phyloP scores from a whole-genome alignment of 1,140 invertebrate species.

The Leptinotarsa defecta region DNA sequence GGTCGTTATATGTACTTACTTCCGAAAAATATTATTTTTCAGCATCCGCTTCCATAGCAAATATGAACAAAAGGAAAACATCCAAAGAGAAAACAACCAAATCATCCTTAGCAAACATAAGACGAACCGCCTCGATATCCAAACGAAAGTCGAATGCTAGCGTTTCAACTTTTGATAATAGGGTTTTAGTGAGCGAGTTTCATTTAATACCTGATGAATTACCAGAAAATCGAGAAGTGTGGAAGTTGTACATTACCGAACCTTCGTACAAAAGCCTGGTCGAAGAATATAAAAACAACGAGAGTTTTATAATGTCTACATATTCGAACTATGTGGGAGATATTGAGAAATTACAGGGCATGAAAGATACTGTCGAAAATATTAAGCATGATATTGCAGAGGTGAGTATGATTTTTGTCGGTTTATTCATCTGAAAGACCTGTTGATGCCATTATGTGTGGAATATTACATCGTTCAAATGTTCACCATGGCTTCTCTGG shows the following conservation, averaged over 20 bases:
- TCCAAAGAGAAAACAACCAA: background rate
- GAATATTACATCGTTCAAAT: too few relatives aligned
- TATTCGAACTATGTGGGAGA: slow-evolving; percentile 28
- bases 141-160: slow-evolving; percentile 5
- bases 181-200: background rate
- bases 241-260: slow-evolving; percentile 23
- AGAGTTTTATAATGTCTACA: slow-evolving; percentile 20
- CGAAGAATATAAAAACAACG: slow-evolving; percentile 36
- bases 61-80: background rate
- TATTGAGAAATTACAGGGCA: slow-evolving; percentile 27
- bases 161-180: background rate
- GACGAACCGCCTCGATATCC: background rate
- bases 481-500: too few relatives aligned
- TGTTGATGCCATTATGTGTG: too few relatives aligned
- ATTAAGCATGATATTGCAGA: slow-evolving; percentile 28
- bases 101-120: background rate
- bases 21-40: background rate
- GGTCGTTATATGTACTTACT: too few relatives aligned
- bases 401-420: slow-evolving; percentile 10
- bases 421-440: too few relatives aligned
- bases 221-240: slow-evolving; percentile 27
- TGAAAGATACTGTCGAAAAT: slow-evolving; percentile 26
- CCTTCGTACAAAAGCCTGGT: slow-evolving; percentile 27
- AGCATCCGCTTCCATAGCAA: slow-evolving; percentile 6
- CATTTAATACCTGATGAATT: slow-evolving; percentile 24